Conservation (phyloP, 1,140 invertebrate genomes). For the Drosophila eugracilis region DNA sequence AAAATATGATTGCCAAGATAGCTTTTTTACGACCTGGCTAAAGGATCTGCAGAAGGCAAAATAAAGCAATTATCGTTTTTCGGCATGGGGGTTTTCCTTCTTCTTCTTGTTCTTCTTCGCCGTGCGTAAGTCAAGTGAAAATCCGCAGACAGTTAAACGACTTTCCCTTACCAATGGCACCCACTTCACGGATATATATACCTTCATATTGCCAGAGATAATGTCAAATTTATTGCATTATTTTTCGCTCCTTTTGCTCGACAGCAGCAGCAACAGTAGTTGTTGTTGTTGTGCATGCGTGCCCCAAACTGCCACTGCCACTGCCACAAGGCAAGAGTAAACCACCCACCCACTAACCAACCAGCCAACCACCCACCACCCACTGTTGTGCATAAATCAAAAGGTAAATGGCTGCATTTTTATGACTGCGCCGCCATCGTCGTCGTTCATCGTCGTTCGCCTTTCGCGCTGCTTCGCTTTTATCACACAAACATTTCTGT, state of each 20-base stretch:
- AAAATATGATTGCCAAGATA: conserved; percentile 28
- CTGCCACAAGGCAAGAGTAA: too few relatives aligned
- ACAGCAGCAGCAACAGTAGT: too few relatives aligned
- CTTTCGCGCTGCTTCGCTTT: conserved; percentile 73
- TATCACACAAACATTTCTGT: conserved; percentile 83
- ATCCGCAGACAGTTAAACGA: conserved; percentile 62
- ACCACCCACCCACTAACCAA: conserved; percentile 1
- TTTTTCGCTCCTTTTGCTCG: conserved; percentile 63
- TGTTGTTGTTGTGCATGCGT: conserved; percentile 60
- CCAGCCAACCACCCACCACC: conserved; percentile 1
- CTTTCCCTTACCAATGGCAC: conserved; percentile 43
- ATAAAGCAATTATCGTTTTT: conserved; percentile 55
- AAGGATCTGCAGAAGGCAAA: conserved; percentile 21
- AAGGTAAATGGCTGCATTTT: conserved; percentile 84
- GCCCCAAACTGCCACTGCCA: conserved; percentile 5
- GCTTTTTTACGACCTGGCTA: not conserved
- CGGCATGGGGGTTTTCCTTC: not conserved
- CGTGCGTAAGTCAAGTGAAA: conserved; percentile 57
- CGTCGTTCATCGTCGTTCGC: conserved; percentile 72
- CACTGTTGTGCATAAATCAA: conserved; percentile 78
- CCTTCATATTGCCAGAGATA: conserved; percentile 74
- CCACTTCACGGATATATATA: conserved; percentile 42
- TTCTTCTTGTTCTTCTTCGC: too few relatives aligned
- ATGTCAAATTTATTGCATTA: conserved; percentile 83
- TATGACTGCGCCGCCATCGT: conserved; percentile 75